phyloP scores from a whole-genome alignment of 1,140 invertebrate species.

The Camponotus floridanus region DNA sequence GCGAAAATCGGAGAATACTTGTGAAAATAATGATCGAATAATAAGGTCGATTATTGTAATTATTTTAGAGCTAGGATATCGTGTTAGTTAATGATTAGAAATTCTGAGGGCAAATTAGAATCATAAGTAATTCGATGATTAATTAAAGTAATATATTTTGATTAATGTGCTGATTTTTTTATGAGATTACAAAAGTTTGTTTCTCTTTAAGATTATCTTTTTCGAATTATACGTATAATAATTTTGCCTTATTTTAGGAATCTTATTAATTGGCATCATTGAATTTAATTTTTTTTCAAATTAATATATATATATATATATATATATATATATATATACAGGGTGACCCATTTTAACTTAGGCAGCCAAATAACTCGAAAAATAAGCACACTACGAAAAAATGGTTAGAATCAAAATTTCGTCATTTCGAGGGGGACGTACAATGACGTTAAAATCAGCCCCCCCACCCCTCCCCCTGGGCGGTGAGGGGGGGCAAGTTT shows the following conservation, averaged over 20 bases:
- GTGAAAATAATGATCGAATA: not conserved
- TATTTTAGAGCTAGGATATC: not conserved
- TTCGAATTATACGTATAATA: not conserved
- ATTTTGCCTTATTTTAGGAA: not conserved
- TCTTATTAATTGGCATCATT: not conserved
- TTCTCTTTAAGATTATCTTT: too few species aligned
- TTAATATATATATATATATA: too few species aligned
- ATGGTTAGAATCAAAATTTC: too few species aligned
- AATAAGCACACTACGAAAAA: too few species aligned
- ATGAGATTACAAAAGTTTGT: slow-evolving; percentile 2
- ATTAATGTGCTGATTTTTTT: not conserved
- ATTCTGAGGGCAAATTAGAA: not conserved
- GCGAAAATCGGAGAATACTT: not conserved
- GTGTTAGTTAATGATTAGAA: not conserved
- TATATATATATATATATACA: too few species aligned
- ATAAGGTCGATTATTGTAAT: not conserved
- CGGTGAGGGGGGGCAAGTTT: too few species aligned
- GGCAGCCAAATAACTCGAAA: too few species aligned
- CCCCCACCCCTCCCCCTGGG: too few species aligned
- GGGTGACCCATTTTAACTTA: too few species aligned
- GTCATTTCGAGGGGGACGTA: too few species aligned
- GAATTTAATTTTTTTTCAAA: not conserved
- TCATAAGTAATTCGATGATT: not conserved
- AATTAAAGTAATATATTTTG: not conserved
- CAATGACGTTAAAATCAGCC: too few species aligned